These are phyloP conservation scores for Phasianus colchicus DNA, from an alignment of 2,113 vertebrate genomes.

Conservation along the genomic window DNA sequence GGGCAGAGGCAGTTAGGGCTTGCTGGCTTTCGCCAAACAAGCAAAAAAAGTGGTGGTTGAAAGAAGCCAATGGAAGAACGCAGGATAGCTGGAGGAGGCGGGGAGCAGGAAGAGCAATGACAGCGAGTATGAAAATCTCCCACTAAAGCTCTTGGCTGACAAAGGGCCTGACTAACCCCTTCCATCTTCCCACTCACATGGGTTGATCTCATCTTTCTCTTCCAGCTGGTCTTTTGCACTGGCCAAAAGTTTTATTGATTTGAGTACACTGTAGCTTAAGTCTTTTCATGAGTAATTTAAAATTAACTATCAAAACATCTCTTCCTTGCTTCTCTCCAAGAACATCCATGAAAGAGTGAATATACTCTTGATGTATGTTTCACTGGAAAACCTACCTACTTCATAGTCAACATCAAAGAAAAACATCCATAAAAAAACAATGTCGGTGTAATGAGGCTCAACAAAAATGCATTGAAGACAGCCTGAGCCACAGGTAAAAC, in stretches of 20 bases:
- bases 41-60: not conserved
- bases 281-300: constrained; percentile 29
- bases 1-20: accelerated
- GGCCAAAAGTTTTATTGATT: constrained; percentile 1
- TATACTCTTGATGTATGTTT: constrained; percentile 34
- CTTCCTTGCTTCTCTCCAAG: not conserved
- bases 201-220: not conserved
- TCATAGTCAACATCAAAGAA: constrained; percentile 37
- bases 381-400: constrained; percentile 11
- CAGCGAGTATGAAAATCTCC: not conserved
- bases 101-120: constrained; percentile 21
- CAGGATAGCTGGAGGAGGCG: not conserved
- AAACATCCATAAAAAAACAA: constrained; percentile 15
- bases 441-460: constrained; percentile 3
- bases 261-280: not conserved
- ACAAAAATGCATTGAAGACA: not conserved
- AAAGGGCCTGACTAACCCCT: constrained; percentile 45
- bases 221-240: constrained; percentile 34
- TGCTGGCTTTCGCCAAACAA: not conserved
- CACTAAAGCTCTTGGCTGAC: not conserved
- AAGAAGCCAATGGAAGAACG: not conserved
- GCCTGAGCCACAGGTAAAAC: not conserved
- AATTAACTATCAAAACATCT: constrained; percentile 23
- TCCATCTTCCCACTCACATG: constrained; percentile 24
- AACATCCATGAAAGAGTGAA: not conserved